phyloP scores from a whole-genome alignment of 2,888 invertebrate species.

The Elmis aenea region DNA sequence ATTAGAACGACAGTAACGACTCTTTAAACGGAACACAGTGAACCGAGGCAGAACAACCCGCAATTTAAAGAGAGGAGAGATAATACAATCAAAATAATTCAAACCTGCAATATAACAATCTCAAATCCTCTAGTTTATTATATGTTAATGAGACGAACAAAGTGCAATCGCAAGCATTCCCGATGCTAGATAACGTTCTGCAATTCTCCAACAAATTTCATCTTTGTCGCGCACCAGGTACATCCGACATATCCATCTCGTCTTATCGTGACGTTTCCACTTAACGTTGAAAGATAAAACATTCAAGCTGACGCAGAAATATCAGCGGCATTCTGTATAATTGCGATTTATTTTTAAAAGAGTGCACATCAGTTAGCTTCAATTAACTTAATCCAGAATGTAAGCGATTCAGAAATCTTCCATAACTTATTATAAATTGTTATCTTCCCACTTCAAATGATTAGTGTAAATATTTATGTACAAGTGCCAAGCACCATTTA shows the following conservation, averaged over 20 bases:
- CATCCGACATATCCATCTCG: conserved; percentile 10
- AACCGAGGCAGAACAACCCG: too few relatives aligned
- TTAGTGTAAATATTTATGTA: conserved; percentile 27
- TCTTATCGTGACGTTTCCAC: conserved; percentile 20
- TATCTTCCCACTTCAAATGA: conserved; percentile 24
- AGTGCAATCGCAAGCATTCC: conserved; percentile 25
- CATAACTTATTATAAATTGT: conserved; percentile 27
- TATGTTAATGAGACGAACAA: conserved; percentile 27
- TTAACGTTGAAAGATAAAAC: conserved; percentile 24
- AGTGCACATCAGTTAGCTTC: conserved; percentile 20
- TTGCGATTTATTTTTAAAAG: conserved; percentile 27
- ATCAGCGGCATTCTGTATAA: conserved; percentile 25
- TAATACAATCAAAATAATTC: conserved; percentile 21
- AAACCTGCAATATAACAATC: conserved; percentile 22
- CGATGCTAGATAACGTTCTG: conserved; percentile 23
- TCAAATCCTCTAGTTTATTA: conserved; percentile 21
- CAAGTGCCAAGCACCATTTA: too few relatives aligned
- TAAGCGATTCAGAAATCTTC: conserved; percentile 14
- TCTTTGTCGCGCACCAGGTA: conserved; percentile 10
- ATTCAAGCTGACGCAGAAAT: conserved; percentile 23
- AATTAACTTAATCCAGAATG: conserved; percentile 21
- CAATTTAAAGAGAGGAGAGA: conserved; percentile 10
- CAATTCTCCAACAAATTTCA: conserved; percentile 7
- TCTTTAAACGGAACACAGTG: too few relatives aligned
- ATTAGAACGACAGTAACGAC: too few relatives aligned